Evolutionary conservation across 2,888 invertebrate genomes (phyloP).

Genomic region (Coenonympha arcania): DNA sequence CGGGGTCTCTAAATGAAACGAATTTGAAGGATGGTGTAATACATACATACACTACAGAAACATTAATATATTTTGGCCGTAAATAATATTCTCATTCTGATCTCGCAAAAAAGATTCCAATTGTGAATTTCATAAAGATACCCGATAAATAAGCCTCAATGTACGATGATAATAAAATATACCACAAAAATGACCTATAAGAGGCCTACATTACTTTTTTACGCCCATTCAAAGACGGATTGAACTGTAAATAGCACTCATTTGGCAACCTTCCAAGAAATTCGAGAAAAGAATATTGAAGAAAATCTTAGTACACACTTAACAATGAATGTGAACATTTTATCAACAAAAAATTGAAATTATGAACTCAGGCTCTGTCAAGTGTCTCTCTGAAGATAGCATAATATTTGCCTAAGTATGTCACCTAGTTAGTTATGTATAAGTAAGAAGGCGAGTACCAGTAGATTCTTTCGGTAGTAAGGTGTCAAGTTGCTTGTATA

Average conservation of each 20-base stretch:
- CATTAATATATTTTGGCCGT: too few species aligned
- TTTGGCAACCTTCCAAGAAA: conserved; percentile 14
- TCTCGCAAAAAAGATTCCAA: neutral
- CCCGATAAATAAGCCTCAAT: neutral
- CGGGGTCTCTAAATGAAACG: too few species aligned
- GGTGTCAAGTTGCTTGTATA: too few species aligned
- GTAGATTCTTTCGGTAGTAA: too few species aligned
- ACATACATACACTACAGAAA: too few species aligned
- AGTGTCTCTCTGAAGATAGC: neutral
- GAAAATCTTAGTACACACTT: conserved; percentile 7
- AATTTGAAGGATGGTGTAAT: too few species aligned
- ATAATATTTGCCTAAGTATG: neutral
- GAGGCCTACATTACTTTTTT: conserved; percentile 10
- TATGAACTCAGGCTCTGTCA: too few species aligned
- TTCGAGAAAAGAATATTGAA: conserved; percentile 14
- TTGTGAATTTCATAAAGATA: neutral
- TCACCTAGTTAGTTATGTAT: neutral
- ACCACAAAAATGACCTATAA: conserved; percentile 3
- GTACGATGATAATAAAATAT: neutral
- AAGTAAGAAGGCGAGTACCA: too few species aligned
- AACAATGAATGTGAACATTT: neutral
- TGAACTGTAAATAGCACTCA: conserved; percentile 15
- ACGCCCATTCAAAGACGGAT: conserved; percentile 12
- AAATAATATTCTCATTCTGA: neutral
- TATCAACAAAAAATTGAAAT: neutral